phyloP scores from a whole-genome alignment of 1,140 invertebrate species.

The Temnothorax curvispinosus region DNA sequence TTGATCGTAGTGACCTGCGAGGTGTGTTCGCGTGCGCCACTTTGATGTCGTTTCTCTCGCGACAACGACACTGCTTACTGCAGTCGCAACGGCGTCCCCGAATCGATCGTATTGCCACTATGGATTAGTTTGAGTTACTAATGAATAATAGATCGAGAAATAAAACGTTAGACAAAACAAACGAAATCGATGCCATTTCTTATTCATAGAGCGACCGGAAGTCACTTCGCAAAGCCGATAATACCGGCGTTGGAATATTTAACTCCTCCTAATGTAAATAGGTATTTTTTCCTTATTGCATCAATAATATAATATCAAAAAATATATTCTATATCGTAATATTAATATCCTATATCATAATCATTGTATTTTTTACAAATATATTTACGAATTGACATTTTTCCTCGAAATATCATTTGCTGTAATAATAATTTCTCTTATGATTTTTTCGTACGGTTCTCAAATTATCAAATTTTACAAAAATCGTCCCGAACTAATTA shows the following conservation, averaged over 20 bases:
- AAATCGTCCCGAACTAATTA: not conserved
- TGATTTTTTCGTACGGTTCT: not conserved
- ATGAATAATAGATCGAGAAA: conserved; percentile 24
- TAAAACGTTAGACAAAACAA: not conserved
- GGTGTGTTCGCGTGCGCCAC: conserved; percentile 51
- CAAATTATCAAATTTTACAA: not conserved
- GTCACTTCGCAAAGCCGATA: not conserved
- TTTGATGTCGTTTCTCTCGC: conserved; percentile 29
- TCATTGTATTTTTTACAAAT: not conserved
- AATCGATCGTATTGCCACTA: conserved; percentile 41
- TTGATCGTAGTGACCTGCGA: conserved; percentile 43
- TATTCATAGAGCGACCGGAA: not conserved
- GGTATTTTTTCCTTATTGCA: not conserved
- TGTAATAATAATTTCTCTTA: not conserved
- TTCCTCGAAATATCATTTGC: not conserved
- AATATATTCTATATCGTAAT: not conserved
- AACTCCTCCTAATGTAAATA: not conserved
- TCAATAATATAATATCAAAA: not conserved
- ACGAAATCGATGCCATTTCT: not conserved
- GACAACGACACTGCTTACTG: not conserved
- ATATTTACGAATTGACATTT: too few species aligned
- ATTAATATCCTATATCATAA: too few species aligned
- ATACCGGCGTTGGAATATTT: not conserved
- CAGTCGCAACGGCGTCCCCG: not conserved
- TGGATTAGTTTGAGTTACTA: conserved; percentile 7